Base-by-base conservation (phyloP, 2,113 vertebrate species). In the Tretioscincus oriximinensis region DNA sequence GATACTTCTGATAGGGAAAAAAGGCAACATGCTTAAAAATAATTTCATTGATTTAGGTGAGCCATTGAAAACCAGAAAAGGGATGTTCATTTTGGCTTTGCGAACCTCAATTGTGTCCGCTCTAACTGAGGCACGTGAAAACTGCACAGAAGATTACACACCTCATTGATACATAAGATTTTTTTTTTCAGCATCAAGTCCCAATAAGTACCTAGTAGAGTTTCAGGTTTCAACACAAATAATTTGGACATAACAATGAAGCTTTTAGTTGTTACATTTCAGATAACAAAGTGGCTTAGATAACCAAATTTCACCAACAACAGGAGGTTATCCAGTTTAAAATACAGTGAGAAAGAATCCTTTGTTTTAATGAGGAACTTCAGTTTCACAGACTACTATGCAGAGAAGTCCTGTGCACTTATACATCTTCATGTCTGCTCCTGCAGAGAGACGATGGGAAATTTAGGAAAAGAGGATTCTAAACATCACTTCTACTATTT, bases 71-170 rank as follows among this genome's bases (percentile, higher is more conserved):
- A 35, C 20, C 11, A 61, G 41, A 77, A 88, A 81, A n/a, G 78
- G 71, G 79, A 90, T 82, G 84, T 58, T 58, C 65, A 76, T 16
- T 85, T 82, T 81, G 85, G 76, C 76, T 81, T 77, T 83, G 85
- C 58, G 64, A 35, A 81, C n/a, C 66, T 66, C 54, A 71, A 77
- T 6, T 1, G 45, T 73, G 65, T 58, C 91, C 63, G 65, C 49
- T 58, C 77, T 28, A 73, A n/a, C 9, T 3, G 76, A 83, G n/a
- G 68, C 82, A 69, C 72, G 29, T 31, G 67, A 71, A 67, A 31
- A 58, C 60, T n/a, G 35, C 69, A 28, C 2, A 71, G 71, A 81
- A 89, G 71, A 77, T 66, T 83, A 85, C 29, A 74, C 78, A 58
- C 77, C 75, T 76, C 2, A 41, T 4, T 45, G 9, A 16, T 49